phyloP scores from a whole-genome alignment of 2,888 invertebrate species.

The Poecilus cupreus region DNA sequence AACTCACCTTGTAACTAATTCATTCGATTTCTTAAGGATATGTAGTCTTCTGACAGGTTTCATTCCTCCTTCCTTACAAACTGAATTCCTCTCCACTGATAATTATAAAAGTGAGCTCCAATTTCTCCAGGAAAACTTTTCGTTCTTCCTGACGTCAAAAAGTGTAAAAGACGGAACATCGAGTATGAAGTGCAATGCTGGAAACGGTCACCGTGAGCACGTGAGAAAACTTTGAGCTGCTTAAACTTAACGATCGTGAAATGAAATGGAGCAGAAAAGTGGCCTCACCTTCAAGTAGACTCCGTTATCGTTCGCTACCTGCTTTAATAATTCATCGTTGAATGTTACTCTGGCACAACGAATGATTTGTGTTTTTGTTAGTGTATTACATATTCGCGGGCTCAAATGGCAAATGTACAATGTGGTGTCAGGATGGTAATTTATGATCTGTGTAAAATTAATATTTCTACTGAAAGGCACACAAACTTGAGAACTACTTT shows the following conservation, averaged over 20 bases:
- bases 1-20: too few relatives aligned
- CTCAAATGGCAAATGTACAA: too few relatives aligned
- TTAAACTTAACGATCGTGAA: constrained; percentile 43
- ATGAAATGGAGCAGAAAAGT: constrained; percentile 45
- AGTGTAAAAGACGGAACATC: background rate
- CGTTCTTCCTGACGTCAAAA: background rate
- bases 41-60: too few relatives aligned
- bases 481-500: too few relatives aligned
- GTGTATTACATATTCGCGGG: background rate
- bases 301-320: constrained; percentile 2
- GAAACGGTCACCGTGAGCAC: background rate
- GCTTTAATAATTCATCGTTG: constrained; percentile 5
- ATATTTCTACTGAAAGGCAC: too few relatives aligned
- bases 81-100: too few relatives aligned
- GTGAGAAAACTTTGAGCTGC: constrained; percentile 19
- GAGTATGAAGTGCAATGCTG: background rate
- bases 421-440: too few relatives aligned
- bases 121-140: too few relatives aligned
- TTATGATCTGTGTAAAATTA: too few relatives aligned
- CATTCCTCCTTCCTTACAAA: too few relatives aligned
- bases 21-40: too few relatives aligned
- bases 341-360: background rate
- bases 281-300: constrained; percentile 18
- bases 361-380: constrained; percentile 11
- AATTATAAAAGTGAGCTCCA: too few relatives aligned